phyloP scores from a whole-genome alignment of 2,797 vertebrate species.

The Odontamblyopus rebecca region DNA sequence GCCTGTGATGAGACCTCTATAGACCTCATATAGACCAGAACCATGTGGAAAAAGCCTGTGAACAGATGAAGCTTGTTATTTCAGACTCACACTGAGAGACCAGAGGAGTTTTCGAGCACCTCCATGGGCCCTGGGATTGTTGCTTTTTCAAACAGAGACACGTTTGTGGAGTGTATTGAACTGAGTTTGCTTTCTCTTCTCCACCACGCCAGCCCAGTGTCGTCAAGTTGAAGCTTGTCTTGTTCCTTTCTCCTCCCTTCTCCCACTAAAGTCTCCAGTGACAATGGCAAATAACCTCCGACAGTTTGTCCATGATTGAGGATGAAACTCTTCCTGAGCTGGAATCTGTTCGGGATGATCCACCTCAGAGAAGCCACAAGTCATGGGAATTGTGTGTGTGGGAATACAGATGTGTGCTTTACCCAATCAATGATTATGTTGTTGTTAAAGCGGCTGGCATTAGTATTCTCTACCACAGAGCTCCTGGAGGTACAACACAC shows the following conservation, averaged over 20 bases:
- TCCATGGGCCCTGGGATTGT: conserved; percentile 35
- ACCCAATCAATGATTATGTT: conserved; percentile 27
- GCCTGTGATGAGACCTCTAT: conserved; percentile 34
- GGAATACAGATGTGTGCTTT: conserved; percentile 21
- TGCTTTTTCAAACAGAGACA: conserved; percentile 46
- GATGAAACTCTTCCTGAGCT: conserved; percentile 10
- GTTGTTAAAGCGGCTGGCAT: conserved; percentile 23
- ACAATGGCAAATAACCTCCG: conserved; percentile 33
- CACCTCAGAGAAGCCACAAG: neutral
- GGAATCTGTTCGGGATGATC: conserved; percentile 14
- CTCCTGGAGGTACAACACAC: conserved; percentile 26
- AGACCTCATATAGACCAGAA: conserved; percentile 33
- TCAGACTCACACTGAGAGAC: conserved; percentile 55
- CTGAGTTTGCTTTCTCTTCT: conserved; percentile 33
- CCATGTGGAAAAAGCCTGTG: conserved; percentile 20
- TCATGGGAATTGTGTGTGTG: neutral
- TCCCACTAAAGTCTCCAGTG: conserved; percentile 7
- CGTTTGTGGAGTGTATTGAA: conserved; percentile 40
- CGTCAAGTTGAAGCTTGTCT: conserved; percentile 29
- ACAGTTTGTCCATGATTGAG: neutral
- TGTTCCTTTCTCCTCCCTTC: conserved; percentile 12
- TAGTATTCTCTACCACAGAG: conserved; percentile 26
- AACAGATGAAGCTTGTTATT: conserved; percentile 65
- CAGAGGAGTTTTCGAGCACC: conserved; percentile 42
- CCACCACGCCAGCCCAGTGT: conserved; percentile 34